Percentiles rank a stretch among this genome's conserved stretches.
Conservation (phyloP, 2,113 vertebrate species). For the Pseudorhombus dupliciocellatus region DNA sequence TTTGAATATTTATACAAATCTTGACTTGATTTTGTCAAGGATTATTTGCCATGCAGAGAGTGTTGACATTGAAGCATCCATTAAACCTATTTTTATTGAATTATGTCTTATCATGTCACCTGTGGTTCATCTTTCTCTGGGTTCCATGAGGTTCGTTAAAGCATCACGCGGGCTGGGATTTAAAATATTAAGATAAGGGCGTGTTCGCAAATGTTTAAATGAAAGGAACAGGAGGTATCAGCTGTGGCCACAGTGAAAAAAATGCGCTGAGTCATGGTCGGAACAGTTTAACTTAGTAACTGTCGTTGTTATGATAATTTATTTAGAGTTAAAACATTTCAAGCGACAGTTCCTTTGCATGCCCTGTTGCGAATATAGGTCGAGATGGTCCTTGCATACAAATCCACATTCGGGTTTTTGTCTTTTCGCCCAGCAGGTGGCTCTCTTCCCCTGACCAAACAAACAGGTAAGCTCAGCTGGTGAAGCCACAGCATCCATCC, state of each 20-base stretch:
- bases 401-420: not conserved
- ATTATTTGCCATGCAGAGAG: conserved; percentile 12
- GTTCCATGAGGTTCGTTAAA: not conserved
- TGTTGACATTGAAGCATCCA: conserved; percentile 21
- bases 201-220: not conserved
- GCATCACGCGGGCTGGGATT: conserved; percentile 9
- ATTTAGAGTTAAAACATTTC: not conserved
- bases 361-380: too few species aligned
- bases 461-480: not conserved
- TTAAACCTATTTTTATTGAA: conserved; percentile 22
- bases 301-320: not conserved
- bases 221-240: too few species aligned
- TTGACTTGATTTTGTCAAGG: not conserved
- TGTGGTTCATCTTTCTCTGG: conserved; percentile 2
- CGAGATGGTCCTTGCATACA: too few species aligned
- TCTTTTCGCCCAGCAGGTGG: conserved; percentile 44
- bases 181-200: conserved; percentile 35
- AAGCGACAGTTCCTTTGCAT: not conserved
- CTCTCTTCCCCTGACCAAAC: conserved; percentile 29
- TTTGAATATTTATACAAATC: conserved; percentile 6
- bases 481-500: not conserved
- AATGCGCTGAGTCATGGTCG: too few species aligned
- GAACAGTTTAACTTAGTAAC: not conserved
- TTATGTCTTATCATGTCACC: conserved; percentile 19
- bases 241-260: not conserved